phyloP scores from a whole-genome alignment of 2,888 invertebrate genomes.

The Podabrus alpinus region DNA sequence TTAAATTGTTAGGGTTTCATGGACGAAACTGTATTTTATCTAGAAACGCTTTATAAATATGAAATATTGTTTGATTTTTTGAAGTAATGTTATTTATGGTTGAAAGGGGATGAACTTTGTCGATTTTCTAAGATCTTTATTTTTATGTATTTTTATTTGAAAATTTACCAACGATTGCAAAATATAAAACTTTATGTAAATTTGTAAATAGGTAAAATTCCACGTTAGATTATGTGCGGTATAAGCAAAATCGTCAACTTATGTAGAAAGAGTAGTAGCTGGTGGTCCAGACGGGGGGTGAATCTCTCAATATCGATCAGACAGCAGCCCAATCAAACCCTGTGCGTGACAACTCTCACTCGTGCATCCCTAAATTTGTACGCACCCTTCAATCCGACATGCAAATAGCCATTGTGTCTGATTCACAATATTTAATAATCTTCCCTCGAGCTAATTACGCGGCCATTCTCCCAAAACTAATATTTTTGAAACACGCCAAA shows the following conservation, averaged over 20 bases:
- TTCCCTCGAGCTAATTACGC: neutral
- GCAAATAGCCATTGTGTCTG: conserved; percentile 19
- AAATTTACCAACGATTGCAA: neutral
- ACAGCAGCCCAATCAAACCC: conserved; percentile 56
- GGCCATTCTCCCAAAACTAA: neutral
- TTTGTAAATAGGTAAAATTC: conserved; percentile 8
- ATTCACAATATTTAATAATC: neutral
- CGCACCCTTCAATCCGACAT: conserved; percentile 22
- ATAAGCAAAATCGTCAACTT: conserved; percentile 37
- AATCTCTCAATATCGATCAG: conserved; percentile 56
- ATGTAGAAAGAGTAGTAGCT: conserved; percentile 50
- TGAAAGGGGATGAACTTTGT: conserved; percentile 21
- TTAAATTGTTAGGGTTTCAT: conserved; percentile 27
- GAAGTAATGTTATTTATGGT: conserved; percentile 28
- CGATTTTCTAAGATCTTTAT: neutral
- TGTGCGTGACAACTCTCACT: conserved; percentile 53
- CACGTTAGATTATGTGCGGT: conserved; percentile 16
- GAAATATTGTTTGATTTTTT: conserved; percentile 34
- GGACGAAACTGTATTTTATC: conserved; percentile 24
- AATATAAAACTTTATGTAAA: neutral
- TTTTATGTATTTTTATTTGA: neutral
- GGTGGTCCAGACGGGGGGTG: conserved; percentile 52
- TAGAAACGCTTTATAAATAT: conserved; percentile 29
- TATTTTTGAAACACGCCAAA: neutral
- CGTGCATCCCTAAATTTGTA: conserved; percentile 11